These are phyloP conservation scores for Pseudoatta argentina DNA, from an alignment of 1,140 invertebrate genomes.

Conservation along the genomic window DNA sequence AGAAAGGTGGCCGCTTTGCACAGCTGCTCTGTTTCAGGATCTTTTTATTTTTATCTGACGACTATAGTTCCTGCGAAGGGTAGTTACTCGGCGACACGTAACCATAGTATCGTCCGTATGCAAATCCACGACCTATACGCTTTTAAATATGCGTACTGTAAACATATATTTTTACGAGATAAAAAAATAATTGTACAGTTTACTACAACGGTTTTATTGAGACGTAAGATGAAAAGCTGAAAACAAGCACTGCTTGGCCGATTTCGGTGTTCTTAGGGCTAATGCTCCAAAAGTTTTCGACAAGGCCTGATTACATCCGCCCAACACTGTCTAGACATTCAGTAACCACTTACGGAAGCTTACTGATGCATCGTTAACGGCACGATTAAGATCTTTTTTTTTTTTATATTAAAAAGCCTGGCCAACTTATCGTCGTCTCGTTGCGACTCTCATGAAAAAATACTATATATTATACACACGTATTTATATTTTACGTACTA, in stretches of 20 bases:
- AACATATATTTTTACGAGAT: neutral
- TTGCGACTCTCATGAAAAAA: slow-evolving; percentile 52
- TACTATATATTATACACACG: slow-evolving; percentile 62
- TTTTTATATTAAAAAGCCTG: slow-evolving; percentile 21
- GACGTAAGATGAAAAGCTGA: neutral
- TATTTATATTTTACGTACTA: slow-evolving; percentile 44
- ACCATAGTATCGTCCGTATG: slow-evolving; percentile 1
- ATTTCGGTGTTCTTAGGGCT: slow-evolving; percentile 25
- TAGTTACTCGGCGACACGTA: slow-evolving; percentile 21
- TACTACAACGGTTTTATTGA: neutral
- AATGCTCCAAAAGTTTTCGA: slow-evolving; percentile 24
- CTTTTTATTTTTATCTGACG: slow-evolving; percentile 21
- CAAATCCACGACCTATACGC: neutral
- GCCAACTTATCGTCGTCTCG: slow-evolving; percentile 10
- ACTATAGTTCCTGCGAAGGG: slow-evolving; percentile 20
- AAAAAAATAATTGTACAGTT: neutral
- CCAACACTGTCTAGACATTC: slow-evolving; percentile 44
- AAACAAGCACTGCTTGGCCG: neutral
- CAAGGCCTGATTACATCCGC: slow-evolving; percentile 39
- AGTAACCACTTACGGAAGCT: slow-evolving; percentile 27
- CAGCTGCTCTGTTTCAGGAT: slow-evolving; percentile 35
- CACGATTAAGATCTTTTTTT: slow-evolving; percentile 23
- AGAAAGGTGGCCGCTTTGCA: slow-evolving; percentile 13
- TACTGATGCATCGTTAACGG: slow-evolving; percentile 20
- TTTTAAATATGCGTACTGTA: neutral